These are phyloP conservation scores for Catocala sponsa DNA, from an alignment of 2,888 invertebrate species.

Conservation along the genomic window DNA sequence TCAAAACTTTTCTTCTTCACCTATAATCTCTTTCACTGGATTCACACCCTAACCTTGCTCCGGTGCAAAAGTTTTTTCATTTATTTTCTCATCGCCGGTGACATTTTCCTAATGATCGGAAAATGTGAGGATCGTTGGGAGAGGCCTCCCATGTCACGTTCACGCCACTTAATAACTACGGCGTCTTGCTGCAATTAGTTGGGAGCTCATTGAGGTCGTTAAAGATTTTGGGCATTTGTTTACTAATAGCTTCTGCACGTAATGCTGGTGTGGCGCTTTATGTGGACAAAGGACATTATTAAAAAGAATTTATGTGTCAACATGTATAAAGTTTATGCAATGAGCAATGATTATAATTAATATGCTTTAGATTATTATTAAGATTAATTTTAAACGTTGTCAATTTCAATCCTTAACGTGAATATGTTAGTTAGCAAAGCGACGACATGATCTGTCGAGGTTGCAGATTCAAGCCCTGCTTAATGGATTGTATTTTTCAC, in stretches of 20 bases:
- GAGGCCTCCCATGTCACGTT: slow-evolving; percentile 44
- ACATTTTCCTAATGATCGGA: slow-evolving; percentile 55
- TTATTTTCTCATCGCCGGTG: slow-evolving; percentile 46
- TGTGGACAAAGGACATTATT: too few relatives aligned
- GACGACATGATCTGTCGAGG: too few relatives aligned
- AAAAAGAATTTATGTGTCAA: too few relatives aligned
- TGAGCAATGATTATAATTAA: too few relatives aligned
- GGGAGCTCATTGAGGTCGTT: slow-evolving; percentile 27
- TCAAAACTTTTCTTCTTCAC: slow-evolving; percentile 22
- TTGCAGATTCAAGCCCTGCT: too few relatives aligned
- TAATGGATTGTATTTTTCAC: too few relatives aligned
- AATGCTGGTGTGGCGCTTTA: too few relatives aligned
- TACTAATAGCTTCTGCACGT: not conserved
- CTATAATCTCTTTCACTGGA: slow-evolving; percentile 17
- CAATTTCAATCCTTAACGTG: too few relatives aligned
- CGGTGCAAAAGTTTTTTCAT: slow-evolving; percentile 37
- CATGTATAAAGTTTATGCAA: too few relatives aligned
- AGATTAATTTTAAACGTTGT: too few relatives aligned
- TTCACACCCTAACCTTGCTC: slow-evolving; percentile 18
- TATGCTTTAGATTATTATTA: too few relatives aligned
- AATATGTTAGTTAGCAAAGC: too few relatives aligned
- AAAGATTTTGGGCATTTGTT: slow-evolving; percentile 22
- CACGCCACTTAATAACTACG: slow-evolving; percentile 36
- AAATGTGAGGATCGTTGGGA: slow-evolving; percentile 42
- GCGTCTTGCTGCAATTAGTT: slow-evolving; percentile 39